A percentile compares a stretch with the other conserved stretches of the same genome.
Conservation (phyloP, 2,888 invertebrate species). For the Aphodius sticticus region DNA sequence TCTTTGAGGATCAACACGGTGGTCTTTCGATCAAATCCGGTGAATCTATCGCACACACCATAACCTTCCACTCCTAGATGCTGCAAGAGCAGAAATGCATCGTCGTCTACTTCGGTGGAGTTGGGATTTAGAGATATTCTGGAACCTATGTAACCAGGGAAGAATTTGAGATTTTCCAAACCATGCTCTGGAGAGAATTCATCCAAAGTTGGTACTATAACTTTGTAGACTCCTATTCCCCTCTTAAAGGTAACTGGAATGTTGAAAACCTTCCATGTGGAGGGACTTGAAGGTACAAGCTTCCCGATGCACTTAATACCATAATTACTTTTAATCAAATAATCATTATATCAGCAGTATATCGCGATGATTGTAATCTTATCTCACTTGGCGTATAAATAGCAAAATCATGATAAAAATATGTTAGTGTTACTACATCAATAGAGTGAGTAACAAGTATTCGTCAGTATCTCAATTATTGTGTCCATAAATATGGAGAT, state of each 20-base stretch:
- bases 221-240: constrained; percentile 62
- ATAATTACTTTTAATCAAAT: too few relatives aligned
- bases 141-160: constrained; percentile 62
- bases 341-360: too few relatives aligned
- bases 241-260: constrained; percentile 62
- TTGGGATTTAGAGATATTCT: constrained; percentile 52
- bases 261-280: constrained; percentile 61
- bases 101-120: too few relatives aligned
- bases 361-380: too few relatives aligned
- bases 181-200: constrained; percentile 55
- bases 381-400: too few relatives aligned
- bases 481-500: constrained; percentile 21
- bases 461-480: too few relatives aligned
- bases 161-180: constrained; percentile 53
- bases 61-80: too few relatives aligned
- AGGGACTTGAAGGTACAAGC: constrained; percentile 62
- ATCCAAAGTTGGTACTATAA: constrained; percentile 58
- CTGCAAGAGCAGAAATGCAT: too few relatives aligned
- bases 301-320: constrained; percentile 62
- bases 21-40: constrained; percentile 61
- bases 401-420: too few relatives aligned
- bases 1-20: constrained; percentile 58
- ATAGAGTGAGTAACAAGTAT: too few relatives aligned
- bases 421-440: too few relatives aligned
- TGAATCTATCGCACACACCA: constrained; percentile 58